Base-by-base conservation (phyloP, 2,888 invertebrate genomes). In the Steromphala cineraria region DNA sequence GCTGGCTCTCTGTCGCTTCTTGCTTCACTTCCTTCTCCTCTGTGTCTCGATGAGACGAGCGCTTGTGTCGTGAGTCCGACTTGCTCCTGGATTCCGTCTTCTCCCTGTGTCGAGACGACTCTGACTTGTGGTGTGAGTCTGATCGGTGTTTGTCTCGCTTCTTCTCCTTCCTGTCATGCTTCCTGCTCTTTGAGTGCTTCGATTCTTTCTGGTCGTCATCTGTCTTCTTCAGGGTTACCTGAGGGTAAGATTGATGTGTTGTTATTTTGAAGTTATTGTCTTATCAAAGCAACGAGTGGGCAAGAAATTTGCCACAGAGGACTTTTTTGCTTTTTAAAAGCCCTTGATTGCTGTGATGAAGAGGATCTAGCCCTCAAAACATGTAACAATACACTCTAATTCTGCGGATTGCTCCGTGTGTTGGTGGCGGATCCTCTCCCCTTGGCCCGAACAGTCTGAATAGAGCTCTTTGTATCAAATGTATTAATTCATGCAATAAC, bases 11-110 rank as follows among this genome's bases (percentile, higher is more conserved):
- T 80, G 79, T 3, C 71, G 52, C 24, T 82, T 81, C 8, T 36
- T 21, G 53, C 79, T 81, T 71, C 79, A 79, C 78, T 78, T 81
- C 24, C 79, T 80, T 28, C 81, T 81, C 46, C 75, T 76, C 53
- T 53, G 75, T 52, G 75, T 79, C 79, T 46, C 79, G 75, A 81
- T 82, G 17, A 40, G 53, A 74, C 40, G 80, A 40, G 40, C 56
- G 36, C 40, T 62, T 56, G 40, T 78, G 67, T 71, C 79, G 13
- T 36, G 67, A 62, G 80, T 82, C 62, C 67, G 71, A 62, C 75
- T 78, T 52, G 75, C 71, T 13, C 52, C 52, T 75, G 75, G 76
- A 19, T 19, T 62, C 67, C 19, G 31, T 19, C 31, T 31, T 40
- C 40, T 67, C 78, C 17, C 28, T 67, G 40, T 15, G 24, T 15